A percentile compares a stretch with the other conserved stretches of the same genome.
phyloP scores from a whole-genome alignment of 2,797 vertebrate genomes.

The Cuniculus paca region DNA sequence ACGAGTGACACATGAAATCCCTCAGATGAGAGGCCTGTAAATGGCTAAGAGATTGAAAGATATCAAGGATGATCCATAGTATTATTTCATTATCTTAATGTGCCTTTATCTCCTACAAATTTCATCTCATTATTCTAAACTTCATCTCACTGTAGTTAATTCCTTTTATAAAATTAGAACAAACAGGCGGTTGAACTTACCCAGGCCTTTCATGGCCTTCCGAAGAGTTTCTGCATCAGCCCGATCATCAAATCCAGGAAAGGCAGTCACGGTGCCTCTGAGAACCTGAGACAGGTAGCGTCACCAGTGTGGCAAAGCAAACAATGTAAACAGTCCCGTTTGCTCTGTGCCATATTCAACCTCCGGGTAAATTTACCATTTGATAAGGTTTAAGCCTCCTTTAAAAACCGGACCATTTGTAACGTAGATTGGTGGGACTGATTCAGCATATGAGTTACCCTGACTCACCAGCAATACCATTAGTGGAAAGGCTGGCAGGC shows the following conservation, averaged over 20 bases:
- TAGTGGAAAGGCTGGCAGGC: background rate
- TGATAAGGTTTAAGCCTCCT: background rate
- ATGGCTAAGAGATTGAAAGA: background rate
- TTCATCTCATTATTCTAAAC: background rate
- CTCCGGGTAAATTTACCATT: background rate
- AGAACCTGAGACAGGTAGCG: conserved; percentile 41
- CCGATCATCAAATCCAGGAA: conserved; percentile 93
- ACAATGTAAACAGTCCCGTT: background rate
- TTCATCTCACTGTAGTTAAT: background rate
- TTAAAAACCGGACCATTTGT: background rate
- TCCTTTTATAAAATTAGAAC: background rate
- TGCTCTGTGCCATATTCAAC: background rate
- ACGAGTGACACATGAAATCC: background rate
- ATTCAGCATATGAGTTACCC: background rate
- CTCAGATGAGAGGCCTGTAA: background rate
- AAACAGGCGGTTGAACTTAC: conserved; percentile 87
- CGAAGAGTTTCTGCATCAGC: conserved; percentile 95
- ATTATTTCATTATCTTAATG: background rate
- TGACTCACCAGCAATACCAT: background rate
- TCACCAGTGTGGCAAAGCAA: background rate
- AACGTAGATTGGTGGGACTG: background rate
- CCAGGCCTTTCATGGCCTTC: conserved; percentile 98
- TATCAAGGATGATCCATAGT: background rate
- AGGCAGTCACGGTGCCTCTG: conserved; percentile 91
- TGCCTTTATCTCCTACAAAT: background rate